phyloP scores from a whole-genome alignment of 2,888 invertebrate genomes.

The Tanytarsus gracilentus region DNA sequence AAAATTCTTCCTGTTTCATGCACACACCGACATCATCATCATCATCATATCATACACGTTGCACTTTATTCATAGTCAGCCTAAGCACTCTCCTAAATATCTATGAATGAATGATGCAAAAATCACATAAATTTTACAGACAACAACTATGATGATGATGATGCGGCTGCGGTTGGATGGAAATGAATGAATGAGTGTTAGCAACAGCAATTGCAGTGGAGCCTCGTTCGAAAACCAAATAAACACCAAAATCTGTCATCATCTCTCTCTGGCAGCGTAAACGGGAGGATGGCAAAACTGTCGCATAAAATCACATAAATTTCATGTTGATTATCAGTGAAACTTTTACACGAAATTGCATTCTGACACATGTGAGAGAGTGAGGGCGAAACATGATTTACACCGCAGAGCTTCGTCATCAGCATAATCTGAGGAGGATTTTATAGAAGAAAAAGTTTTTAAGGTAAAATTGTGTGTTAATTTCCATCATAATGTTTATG shows the following conservation, averaged over 20 bases:
- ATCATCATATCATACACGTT: background rate
- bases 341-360: background rate
- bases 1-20: conserved; percentile 6
- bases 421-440: no score
- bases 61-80: background rate
- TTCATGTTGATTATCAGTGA: conserved; percentile 13
- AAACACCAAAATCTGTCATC: conserved; percentile 22
- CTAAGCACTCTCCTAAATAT: background rate
- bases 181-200: conserved; percentile 1
- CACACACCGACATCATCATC: conserved; percentile 2
- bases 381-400: no score
- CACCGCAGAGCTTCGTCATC: no score
- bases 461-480: no score
- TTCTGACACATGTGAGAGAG: no score
- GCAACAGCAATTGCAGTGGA: background rate
- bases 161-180: conserved; percentile 6
- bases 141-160: conserved; percentile 16
- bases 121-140: conserved; percentile 22
- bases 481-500: no score
- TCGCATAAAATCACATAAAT: conserved; percentile 19
- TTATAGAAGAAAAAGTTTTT: no score
- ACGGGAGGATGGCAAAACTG: background rate
- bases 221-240: conserved; percentile 2
- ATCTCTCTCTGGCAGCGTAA: background rate
- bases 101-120: conserved; percentile 25